These are phyloP conservation scores for Siniperca knerii DNA, from an alignment of 2,113 vertebrate species.

Conservation along the genomic window DNA sequence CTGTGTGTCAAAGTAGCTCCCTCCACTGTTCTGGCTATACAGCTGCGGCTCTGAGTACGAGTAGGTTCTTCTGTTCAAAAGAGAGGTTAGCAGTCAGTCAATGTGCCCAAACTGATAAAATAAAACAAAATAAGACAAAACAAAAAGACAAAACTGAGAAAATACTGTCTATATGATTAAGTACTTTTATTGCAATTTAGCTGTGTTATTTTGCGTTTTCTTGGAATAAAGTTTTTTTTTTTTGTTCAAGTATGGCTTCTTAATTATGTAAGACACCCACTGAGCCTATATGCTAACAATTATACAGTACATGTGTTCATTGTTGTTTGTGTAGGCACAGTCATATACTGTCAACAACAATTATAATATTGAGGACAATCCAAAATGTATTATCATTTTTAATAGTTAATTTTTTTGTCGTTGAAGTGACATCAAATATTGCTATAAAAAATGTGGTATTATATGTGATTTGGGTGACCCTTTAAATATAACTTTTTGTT, in stretches of 20 bases:
- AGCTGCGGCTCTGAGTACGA: constrained; percentile 95
- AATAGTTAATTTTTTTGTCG: neutral
- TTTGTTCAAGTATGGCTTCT: neutral
- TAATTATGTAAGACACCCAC: neutral
- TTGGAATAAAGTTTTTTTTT: neutral
- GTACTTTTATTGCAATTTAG: neutral
- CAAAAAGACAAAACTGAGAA: neutral
- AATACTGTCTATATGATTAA: neutral
- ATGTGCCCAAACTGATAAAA: neutral
- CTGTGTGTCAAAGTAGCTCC: constrained; percentile 94
- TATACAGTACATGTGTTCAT: neutral
- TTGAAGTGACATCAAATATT: neutral
- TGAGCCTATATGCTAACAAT: neutral
- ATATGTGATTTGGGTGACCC: neutral
- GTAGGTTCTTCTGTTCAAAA: constrained; percentile 89
- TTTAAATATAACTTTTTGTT: neutral
- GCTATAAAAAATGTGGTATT: neutral
- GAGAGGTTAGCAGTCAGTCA: constrained; percentile 16
- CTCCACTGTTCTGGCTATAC: constrained; percentile 92
- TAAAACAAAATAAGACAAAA: neutral
- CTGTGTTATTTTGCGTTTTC: neutral
- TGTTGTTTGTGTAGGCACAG: neutral
- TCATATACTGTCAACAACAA: neutral
- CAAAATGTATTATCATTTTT: neutral
- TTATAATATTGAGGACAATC: neutral